These are phyloP conservation scores for Molorchus minor DNA, from an alignment of 2,888 invertebrate species.

Conservation along the genomic window DNA sequence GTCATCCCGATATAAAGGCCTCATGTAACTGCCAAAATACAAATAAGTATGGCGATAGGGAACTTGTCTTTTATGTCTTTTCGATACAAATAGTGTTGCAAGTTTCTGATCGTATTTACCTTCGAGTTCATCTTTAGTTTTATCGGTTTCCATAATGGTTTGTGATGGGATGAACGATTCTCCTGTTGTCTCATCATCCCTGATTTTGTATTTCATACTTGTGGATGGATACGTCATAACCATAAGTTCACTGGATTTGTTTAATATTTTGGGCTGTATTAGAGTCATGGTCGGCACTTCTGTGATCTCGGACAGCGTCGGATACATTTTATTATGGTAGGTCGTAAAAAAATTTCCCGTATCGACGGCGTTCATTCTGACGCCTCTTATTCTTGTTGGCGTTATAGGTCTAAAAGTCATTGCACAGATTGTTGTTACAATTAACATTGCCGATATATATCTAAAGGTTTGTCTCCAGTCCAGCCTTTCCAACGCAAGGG, in stretches of 20 bases:
- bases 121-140: too few species aligned
- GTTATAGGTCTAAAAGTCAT: constrained; percentile 48
- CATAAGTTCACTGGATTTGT: constrained; percentile 30
- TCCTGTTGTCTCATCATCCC: constrained; percentile 2
- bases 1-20: constrained; percentile 73
- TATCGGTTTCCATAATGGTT: too few species aligned
- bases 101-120: too few species aligned
- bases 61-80: constrained; percentile 12
- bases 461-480: constrained; percentile 70
- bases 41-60: constrained; percentile 24
- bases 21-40: constrained; percentile 24
- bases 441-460: constrained; percentile 59
- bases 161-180: too few species aligned
- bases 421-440: constrained; percentile 32
- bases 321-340: constrained; percentile 34
- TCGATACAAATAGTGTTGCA: constrained; percentile 15
- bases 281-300: constrained; percentile 51
- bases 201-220: constrained; percentile 20
- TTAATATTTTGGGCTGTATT: constrained; percentile 25
- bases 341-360: constrained; percentile 27
- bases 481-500: constrained; percentile 61
- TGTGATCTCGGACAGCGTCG: constrained; percentile 31
- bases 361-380: constrained; percentile 25
- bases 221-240: constrained; percentile 26
- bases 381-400: constrained; percentile 32